Conservation (phyloP, 1,140 invertebrate species). For the Aphidius ervi region DNA sequence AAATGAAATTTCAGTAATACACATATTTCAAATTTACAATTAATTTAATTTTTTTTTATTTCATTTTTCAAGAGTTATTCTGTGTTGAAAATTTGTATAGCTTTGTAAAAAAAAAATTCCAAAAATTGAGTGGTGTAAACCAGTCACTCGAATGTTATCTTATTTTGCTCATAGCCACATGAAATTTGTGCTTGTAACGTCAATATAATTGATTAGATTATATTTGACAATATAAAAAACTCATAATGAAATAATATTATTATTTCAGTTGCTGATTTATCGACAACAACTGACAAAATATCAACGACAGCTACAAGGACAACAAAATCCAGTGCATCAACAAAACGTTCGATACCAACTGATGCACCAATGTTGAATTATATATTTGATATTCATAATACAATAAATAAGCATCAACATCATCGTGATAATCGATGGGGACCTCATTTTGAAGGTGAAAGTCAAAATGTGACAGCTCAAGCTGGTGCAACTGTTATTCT, state of each 20-base stretch:
- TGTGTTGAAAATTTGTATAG: too few species aligned
- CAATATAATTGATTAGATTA: too few species aligned
- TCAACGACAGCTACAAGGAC: conserved; percentile 27
- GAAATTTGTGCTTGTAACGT: too few species aligned
- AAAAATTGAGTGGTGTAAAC: too few species aligned
- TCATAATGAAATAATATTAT: conserved; percentile 8
- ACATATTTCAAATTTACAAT: too few species aligned
- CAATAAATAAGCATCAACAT: conserved; percentile 65
- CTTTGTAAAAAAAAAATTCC: too few species aligned
- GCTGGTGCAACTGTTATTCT: conserved; percentile 73
- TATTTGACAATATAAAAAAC: too few species aligned
- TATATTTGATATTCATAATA: conserved; percentile 66
- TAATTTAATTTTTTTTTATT: too few species aligned
- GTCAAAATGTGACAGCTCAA: conserved; percentile 74
- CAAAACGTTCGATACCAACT: conserved; percentile 44
- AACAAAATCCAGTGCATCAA: conserved; percentile 32
- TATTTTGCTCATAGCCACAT: too few species aligned
- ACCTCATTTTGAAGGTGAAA: conserved; percentile 66
- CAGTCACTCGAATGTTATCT: too few species aligned
- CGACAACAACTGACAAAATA: conserved; percentile 1
- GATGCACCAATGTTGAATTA: conserved; percentile 70
- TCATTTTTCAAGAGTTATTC: too few species aligned
- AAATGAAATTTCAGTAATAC: too few species aligned
- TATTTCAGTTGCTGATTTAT: conserved; percentile 28
- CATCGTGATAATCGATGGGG: conserved; percentile 65